Percentiles rank a stretch among this genome's conserved stretches.
Evolutionary conservation across 2,113 vertebrate species (phyloP).

Genomic region (Triplophysa rosa): DNA sequence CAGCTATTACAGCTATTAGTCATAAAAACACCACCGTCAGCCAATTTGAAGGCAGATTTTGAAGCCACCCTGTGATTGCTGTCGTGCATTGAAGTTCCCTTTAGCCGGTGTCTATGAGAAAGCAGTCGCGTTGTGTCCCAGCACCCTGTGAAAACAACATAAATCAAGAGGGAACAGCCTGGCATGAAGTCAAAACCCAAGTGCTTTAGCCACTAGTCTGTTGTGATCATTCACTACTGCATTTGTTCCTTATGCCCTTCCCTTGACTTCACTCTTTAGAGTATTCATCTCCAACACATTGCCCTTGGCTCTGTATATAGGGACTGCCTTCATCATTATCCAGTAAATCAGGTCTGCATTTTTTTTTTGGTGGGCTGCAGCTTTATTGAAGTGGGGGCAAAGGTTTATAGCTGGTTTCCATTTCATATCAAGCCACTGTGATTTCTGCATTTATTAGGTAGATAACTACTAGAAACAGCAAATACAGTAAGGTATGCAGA

Average conservation of each 20-base stretch:
- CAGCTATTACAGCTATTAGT: constrained; percentile 5
- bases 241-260: constrained; percentile 35
- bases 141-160: constrained; percentile 27
- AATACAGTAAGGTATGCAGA: neutral
- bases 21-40: constrained; percentile 12
- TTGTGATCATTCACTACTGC: constrained; percentile 39
- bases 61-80: neutral
- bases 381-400: neutral
- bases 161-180: constrained; percentile 26
- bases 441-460: neutral
- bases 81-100: constrained; percentile 10
- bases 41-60: neutral
- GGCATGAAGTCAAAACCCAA: constrained; percentile 24
- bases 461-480: neutral
- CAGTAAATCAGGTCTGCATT: neutral
- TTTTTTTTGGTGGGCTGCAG: neutral
- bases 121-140: constrained; percentile 3
- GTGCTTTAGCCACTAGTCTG: constrained; percentile 3
- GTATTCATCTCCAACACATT: constrained; percentile 11
- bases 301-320: neutral
- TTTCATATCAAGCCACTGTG: neutral
- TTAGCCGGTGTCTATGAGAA: constrained; percentile 1
- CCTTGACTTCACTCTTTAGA: constrained; percentile 4
- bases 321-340: constrained; percentile 25
- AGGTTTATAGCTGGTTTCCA: constrained; percentile 14